Percentiles rank a stretch among this genome's conserved stretches.
phyloP scores from a whole-genome alignment of 2,113 vertebrate species.

The Lophius piscatorius region DNA sequence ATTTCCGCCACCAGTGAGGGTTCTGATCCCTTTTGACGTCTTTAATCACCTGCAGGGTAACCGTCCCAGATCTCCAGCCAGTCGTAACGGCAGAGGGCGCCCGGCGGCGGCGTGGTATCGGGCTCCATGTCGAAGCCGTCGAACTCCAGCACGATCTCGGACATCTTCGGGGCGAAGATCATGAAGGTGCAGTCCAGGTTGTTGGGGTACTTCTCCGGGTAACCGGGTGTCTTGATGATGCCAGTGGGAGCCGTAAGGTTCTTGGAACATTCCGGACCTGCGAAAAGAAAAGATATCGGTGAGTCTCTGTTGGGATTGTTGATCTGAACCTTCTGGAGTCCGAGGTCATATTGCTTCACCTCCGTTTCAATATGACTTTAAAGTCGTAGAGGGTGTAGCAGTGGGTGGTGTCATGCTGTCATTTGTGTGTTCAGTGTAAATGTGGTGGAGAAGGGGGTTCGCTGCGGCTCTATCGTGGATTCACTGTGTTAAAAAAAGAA shows the following conservation, averaged over 20 bases:
- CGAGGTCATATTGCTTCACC: too few species aligned
- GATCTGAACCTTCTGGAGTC: too few species aligned
- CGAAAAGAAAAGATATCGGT: background rate
- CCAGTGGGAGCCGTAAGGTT: constrained; percentile 91
- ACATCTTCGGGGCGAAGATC: constrained; percentile 96
- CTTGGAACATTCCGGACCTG: constrained; percentile 95
- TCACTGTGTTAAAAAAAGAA: too few species aligned
- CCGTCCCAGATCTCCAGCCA: constrained; percentile 98
- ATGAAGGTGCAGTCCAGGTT: constrained; percentile 98
- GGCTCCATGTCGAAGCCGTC: constrained; percentile 96
- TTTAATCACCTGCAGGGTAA: constrained; percentile 90
- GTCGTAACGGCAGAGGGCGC: constrained; percentile 93
- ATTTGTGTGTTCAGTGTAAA: too few species aligned
- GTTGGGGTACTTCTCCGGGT: constrained; percentile 97
- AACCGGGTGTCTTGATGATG: constrained; percentile 92
- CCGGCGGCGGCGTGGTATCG: constrained; percentile 89
- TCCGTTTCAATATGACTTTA: too few species aligned
- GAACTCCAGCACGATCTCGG: constrained; percentile 95
- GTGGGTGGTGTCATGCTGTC: too few species aligned
- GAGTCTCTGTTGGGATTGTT: constrained; percentile 25
- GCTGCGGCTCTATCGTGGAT: too few species aligned
- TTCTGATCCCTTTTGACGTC: too few species aligned
- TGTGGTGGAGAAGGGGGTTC: too few species aligned
- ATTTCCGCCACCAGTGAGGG: too few species aligned
- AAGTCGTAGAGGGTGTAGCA: too few species aligned